These are phyloP conservation scores for Phrynosoma platyrhinos DNA, from an alignment of 2,113 vertebrate genomes.

Conservation along the genomic window DNA sequence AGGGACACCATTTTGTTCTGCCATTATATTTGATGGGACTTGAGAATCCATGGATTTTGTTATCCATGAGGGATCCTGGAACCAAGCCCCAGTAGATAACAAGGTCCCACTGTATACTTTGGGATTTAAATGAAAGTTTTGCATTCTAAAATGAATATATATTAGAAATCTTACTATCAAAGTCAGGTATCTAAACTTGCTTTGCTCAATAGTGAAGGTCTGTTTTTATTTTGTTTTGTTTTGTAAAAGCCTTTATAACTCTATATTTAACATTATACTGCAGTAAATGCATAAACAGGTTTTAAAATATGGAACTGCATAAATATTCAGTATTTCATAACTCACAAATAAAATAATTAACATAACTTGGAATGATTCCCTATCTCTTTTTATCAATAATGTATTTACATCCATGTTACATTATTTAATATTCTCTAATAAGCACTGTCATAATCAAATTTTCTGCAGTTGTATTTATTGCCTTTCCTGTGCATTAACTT, in stretches of 20 bases:
- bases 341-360: conserved; percentile 69
- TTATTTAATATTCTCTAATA: conserved; percentile 68
- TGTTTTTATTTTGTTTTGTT: background rate
- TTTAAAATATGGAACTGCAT: conserved; percentile 59
- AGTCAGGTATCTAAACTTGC: conserved; percentile 65
- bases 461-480: conserved; percentile 46
- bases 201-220: conserved; percentile 59
- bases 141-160: conserved; percentile 64
- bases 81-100: too few relatives aligned
- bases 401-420: conserved; percentile 32
- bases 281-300: conserved; percentile 69
- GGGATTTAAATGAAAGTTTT: background rate
- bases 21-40: too few relatives aligned
- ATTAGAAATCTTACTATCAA: conserved; percentile 61
- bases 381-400: conserved; percentile 68
- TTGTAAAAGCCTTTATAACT: conserved; percentile 41
- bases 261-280: conserved; percentile 41
- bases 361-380: conserved; percentile 60
- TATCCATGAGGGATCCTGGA: too few relatives aligned
- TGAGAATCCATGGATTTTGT: too few relatives aligned
- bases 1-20: too few relatives aligned
- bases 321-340: conserved; percentile 67
- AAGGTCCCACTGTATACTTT: conserved; percentile 33
- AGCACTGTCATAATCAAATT: conserved; percentile 57
- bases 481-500: conserved; percentile 49